Evolutionary conservation across 2,113 vertebrate species (phyloP), one percentile per base, ranked within the genome.

Genomic region (Thamnaconus septentrionalis): DNA sequence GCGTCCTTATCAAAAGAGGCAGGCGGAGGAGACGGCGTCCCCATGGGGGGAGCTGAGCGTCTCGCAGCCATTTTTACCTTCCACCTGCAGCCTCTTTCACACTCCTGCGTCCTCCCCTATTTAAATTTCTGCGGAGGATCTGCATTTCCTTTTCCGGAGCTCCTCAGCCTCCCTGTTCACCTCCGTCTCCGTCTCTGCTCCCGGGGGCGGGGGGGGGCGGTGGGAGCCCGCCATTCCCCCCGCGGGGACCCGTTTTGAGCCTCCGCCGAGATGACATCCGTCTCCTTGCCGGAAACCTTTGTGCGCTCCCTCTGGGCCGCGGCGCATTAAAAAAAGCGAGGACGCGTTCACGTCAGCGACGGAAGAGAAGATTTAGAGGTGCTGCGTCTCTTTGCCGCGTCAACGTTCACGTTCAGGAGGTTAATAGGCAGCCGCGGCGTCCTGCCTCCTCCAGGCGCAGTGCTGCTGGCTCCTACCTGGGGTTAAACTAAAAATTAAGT

Each of bases 221-320:
- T 31, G 18, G 79, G 79, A 73, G 59, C 58, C 66, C 3, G 41
- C 46, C 52, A 56, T 50, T 80, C 71, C 75, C 18, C 18, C 82
- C 9, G 39, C 68, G 59, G 80, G 9, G n/a, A 52, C 77, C 71
- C 11, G 71, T 74, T 74, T 71, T 61, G 71, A 61, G 71, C 73
- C 64, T 82, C 77, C 8, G 61, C 71, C 53, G 78, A 76, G 75
- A 84, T 69, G 62, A 81, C 80, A 80, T 85, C 78, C 83, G 78
- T 83, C 83, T 70, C 59, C 54, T 70, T 68, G 44, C 18, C 41
- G 50, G 59, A 75, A 51, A 52, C 52, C 56, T 31, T 31, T 61
- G 11, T 41, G 4, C 5, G 1, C 56, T 52, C 60, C 69, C 4
- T 18, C 18, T 51, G 58, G 53, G 58, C 45, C 45, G 44, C 18